These are phyloP conservation scores for Sogatella furcifera DNA, from an alignment of 1,140 invertebrate genomes.

Conservation along the genomic window DNA sequence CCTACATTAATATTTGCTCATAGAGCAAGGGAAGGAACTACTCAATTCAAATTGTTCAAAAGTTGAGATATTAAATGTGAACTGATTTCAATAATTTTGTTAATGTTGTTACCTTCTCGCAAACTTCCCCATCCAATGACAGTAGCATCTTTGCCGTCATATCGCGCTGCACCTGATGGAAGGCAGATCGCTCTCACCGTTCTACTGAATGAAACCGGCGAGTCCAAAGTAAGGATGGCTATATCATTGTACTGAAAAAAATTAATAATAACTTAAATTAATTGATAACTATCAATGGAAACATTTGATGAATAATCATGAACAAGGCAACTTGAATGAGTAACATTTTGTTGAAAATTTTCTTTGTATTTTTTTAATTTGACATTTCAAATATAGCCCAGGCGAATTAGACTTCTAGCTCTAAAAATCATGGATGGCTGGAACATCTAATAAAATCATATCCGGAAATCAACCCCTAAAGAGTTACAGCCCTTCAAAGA, in stretches of 20 bases:
- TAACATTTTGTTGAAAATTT: not conserved
- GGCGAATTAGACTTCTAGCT: too few species aligned
- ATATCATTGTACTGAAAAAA: conserved; percentile 69
- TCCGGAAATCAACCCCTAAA: too few species aligned
- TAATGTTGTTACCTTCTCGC: conserved; percentile 50
- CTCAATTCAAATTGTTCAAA: too few species aligned
- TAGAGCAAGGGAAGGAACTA: too few species aligned
- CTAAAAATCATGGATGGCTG: too few species aligned
- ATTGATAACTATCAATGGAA: not conserved
- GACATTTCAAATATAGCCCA: too few species aligned
- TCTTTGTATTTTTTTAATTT: not conserved
- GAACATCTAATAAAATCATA: too few species aligned
- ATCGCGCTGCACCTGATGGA: conserved; percentile 46
- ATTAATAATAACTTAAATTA: conserved; percentile 15
- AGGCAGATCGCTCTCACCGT: conserved; percentile 75
- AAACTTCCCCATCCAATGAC: conserved; percentile 80
- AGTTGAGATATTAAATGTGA: too few species aligned
- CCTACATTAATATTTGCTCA: too few species aligned
- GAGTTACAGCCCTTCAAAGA: too few species aligned
- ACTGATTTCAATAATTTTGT: too few species aligned
- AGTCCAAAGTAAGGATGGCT: conserved; percentile 69
- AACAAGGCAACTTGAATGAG: not conserved
- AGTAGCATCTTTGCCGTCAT: conserved; percentile 56
- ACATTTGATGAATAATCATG: too few species aligned
- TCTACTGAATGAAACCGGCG: conserved; percentile 59